Percentiles rank a stretch among this genome's conserved stretches.
phyloP scores from a whole-genome alignment of 2,888 invertebrate species.

The Lasius platythorax region DNA sequence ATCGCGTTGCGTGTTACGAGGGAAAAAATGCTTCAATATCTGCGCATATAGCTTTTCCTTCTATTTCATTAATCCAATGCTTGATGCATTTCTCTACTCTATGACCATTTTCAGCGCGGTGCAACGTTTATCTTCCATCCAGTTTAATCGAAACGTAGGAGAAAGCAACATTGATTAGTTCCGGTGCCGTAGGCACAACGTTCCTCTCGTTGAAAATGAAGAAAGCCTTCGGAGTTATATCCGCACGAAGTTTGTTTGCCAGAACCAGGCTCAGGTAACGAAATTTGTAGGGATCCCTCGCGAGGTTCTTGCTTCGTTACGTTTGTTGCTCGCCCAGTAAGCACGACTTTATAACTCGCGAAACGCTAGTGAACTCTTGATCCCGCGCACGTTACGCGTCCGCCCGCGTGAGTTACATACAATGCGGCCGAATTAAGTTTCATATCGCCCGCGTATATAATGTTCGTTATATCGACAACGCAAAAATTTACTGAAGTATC shows the following conservation, averaged over 20 bases:
- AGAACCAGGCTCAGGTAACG: constrained; percentile 57
- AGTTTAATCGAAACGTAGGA: constrained; percentile 8
- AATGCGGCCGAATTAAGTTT: constrained; percentile 4
- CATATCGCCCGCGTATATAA: background rate
- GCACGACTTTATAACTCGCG: constrained; percentile 54
- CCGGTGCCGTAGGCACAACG: background rate
- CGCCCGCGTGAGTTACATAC: constrained; percentile 3
- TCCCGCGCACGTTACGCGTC: constrained; percentile 20
- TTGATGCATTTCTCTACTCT: background rate
- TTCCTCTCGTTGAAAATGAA: constrained; percentile 14
- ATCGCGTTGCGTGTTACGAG: background rate
- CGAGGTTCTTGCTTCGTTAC: constrained; percentile 67
- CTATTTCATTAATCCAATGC: background rate
- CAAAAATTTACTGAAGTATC: constrained; percentile 3
- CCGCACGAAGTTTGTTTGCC: constrained; percentile 62
- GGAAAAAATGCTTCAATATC: background rate
- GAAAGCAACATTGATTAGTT: constrained; percentile 11
- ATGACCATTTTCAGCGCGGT: background rate
- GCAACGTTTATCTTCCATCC: constrained; percentile 18
- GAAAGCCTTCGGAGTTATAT: constrained; percentile 51
- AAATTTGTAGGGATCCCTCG: constrained; percentile 66
- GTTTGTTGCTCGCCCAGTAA: constrained; percentile 52
- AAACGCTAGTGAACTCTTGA: constrained; percentile 46
- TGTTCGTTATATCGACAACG: background rate
- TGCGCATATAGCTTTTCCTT: background rate